Conservation (phyloP, 2,113 vertebrate genomes). For the Hemibagrus wyckioides region DNA sequence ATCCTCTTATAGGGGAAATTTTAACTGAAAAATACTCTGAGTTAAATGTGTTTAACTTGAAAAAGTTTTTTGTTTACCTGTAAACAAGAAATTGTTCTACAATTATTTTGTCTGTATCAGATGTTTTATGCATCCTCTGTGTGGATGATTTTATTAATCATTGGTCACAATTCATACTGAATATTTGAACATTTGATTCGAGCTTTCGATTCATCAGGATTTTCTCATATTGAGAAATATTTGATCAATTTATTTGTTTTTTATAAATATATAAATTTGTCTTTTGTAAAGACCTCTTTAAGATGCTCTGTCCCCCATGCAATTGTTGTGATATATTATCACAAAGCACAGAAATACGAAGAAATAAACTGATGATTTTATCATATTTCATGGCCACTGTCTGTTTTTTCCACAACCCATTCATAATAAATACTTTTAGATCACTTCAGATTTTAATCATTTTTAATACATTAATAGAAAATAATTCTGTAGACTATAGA, state of each 20-base stretch:
- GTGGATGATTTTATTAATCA: not conserved
- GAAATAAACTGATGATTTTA: not conserved
- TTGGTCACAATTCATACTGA: not conserved
- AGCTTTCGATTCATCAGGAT: not conserved
- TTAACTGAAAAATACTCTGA: not conserved
- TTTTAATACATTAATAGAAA: too few species aligned
- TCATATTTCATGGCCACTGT: not conserved
- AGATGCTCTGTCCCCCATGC: not conserved
- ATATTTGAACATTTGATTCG: not conserved
- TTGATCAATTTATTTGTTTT: not conserved
- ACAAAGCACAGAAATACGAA: slow-evolving; percentile 36
- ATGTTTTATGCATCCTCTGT: not conserved
- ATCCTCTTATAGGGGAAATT: not conserved
- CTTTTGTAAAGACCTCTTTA: slow-evolving; percentile 26
- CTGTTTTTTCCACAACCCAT: not conserved
- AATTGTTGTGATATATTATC: slow-evolving; percentile 31
- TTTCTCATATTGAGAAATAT: not conserved
- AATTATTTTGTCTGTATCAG: not conserved
- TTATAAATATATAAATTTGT: not conserved
- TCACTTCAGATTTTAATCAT: too few species aligned
- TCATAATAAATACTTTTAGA: not conserved
- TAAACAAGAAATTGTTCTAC: not conserved
- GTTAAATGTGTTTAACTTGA: not conserved
- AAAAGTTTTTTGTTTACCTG: not conserved
- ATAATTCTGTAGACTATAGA: too few species aligned